A percentile compares a stretch with the other conserved stretches of the same genome.
These are phyloP conservation scores for Stichopus chloronotus DNA, from an alignment of 35 echinoderm and acorn worm genomes.

Conservation along the genomic window DNA sequence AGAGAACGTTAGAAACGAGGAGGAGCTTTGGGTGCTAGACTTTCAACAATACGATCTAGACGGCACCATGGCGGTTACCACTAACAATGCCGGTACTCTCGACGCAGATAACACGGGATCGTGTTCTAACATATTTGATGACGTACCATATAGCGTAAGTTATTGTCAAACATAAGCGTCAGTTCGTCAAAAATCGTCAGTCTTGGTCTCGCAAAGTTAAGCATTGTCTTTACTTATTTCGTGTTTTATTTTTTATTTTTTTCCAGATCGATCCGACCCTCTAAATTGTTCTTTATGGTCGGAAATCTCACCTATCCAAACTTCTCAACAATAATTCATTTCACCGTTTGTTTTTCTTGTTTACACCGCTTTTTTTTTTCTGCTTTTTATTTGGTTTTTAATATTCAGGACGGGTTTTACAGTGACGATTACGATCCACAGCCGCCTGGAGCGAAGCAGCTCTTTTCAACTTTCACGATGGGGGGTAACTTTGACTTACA, in stretches of 20 bases:
- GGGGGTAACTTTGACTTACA: neutral
- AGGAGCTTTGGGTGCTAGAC: conserved; percentile 73
- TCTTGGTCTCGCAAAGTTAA: neutral
- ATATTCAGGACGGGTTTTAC: conserved; percentile 53
- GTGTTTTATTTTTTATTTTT: neutral
- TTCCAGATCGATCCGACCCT: neutral
- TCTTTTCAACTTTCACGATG: conserved; percentile 39
- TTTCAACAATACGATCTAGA: conserved; percentile 58
- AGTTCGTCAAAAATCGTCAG: neutral
- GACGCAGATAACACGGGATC: conserved; percentile 61
- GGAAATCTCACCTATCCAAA: neutral
- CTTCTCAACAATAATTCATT: neutral
- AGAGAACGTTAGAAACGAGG: conserved; percentile 45
- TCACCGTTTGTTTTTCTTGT: neutral
- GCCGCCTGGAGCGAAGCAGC: conserved; percentile 49
- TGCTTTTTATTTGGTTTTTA: no score
- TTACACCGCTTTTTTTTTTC: no score
- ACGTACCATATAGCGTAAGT: conserved; percentile 60
- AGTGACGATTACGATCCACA: conserved; percentile 32
- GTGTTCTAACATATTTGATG: conserved; percentile 68
- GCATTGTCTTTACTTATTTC: neutral
- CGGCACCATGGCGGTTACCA: conserved; percentile 26
- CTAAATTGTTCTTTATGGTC: neutral
- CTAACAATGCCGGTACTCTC: conserved; percentile 41
- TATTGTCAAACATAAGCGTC: neutral